Evolutionary conservation across 2,113 vertebrate species (phyloP).

Genomic region (Excalfactoria chinensis): DNA sequence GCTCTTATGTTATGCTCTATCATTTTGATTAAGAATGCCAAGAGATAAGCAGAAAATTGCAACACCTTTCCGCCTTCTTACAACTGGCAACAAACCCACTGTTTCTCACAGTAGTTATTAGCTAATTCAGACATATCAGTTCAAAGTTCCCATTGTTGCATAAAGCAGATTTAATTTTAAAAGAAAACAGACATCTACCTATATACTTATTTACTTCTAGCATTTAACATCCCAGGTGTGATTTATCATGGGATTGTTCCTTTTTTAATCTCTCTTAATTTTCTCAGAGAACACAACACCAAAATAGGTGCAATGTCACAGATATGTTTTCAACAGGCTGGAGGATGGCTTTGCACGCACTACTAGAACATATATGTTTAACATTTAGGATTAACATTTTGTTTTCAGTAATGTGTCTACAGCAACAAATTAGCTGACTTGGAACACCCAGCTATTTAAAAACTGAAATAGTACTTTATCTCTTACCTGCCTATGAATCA

Average conservation of each 20-base stretch:
- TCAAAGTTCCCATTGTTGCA: not conserved
- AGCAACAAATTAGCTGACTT: not conserved
- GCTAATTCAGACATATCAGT: not conserved
- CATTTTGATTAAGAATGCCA: conserved; percentile 1
- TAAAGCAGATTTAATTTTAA: not conserved
- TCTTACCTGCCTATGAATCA: not conserved
- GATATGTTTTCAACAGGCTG: not conserved
- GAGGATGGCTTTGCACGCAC: not conserved
- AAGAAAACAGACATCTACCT: not conserved
- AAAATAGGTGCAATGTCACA: not conserved
- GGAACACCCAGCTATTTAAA: not conserved
- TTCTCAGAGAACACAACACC: not conserved
- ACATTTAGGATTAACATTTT: not conserved
- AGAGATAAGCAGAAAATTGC: conserved; percentile 22
- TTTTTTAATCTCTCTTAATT: not conserved
- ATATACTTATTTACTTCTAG: not conserved
- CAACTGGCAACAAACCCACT: not conserved
- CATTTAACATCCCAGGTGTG: not conserved
- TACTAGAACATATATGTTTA: not conserved
- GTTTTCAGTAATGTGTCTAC: not conserved
- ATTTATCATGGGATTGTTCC: not conserved
- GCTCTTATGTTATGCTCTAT: not conserved
- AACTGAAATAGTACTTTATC: not conserved
- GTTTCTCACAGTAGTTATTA: not conserved
- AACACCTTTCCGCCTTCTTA: not conserved